These are phyloP conservation scores for Pyrgilauda ruficollis DNA, from an alignment of 2,113 vertebrate genomes.

Conservation along the genomic window DNA sequence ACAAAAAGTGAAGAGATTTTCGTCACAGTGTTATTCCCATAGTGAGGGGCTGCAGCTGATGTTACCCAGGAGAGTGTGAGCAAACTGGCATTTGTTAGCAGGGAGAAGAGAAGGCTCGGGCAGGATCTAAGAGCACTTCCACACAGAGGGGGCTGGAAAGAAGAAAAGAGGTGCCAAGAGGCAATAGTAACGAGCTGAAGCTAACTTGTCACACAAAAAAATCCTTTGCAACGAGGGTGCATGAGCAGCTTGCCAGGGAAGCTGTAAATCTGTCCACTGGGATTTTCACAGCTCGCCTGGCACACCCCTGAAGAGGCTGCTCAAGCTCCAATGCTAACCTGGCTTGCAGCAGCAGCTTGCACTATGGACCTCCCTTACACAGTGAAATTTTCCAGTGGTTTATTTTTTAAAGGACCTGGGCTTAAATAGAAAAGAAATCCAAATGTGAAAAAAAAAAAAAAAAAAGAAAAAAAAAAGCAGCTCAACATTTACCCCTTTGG, in stretches of 20 bases:
- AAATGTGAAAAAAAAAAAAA: too few species aligned
- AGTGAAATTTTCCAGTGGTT: not conserved
- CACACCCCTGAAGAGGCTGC: not conserved
- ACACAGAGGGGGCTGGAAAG: not conserved
- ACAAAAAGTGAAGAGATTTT: not conserved
- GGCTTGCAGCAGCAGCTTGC: not conserved
- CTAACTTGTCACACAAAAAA: not conserved
- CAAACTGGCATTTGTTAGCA: not conserved
- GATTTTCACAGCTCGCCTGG: not conserved
- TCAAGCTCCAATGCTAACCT: rapidly evolving
- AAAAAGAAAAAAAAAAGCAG: too few species aligned
- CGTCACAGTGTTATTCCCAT: not conserved
- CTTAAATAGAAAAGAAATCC: not conserved
- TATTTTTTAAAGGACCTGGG: not conserved
- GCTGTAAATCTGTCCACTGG: not conserved
- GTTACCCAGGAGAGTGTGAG: not conserved
- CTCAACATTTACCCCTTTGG: not conserved
- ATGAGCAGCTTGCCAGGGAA: not conserved
- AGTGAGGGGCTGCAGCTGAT: not conserved
- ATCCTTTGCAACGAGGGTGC: not conserved
- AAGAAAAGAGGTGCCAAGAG: not conserved
- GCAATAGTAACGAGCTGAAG: not conserved
- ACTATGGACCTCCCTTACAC: not conserved
- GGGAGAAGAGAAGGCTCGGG: not conserved
- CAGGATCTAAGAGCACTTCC: not conserved